phyloP scores from a whole-genome alignment of 2,113 vertebrate genomes.

The Epinephelus moara region DNA sequence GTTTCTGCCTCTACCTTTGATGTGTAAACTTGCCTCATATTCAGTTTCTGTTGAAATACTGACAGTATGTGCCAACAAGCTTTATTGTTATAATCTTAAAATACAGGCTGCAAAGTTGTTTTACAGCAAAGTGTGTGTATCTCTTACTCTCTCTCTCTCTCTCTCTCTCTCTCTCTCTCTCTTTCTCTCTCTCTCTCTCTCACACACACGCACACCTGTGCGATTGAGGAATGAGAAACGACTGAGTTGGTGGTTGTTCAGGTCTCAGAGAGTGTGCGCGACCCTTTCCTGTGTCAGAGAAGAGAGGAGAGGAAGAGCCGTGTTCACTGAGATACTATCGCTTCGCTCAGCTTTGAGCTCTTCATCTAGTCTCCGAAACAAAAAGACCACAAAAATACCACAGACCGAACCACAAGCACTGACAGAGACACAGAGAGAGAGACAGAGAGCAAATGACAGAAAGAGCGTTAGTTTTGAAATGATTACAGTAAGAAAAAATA shows the following conservation, averaged over 20 bases:
- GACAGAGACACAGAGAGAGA: constrained; percentile 32
- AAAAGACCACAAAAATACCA: constrained; percentile 84
- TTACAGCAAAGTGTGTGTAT: constrained; percentile 18
- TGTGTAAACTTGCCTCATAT: constrained; percentile 56
- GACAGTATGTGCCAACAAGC: background rate
- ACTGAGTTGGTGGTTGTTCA: constrained; percentile 65
- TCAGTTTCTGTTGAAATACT: constrained; percentile 59
- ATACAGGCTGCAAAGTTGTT: background rate
- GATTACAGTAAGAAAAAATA: background rate
- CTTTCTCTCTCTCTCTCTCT: background rate
- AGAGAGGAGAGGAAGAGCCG: constrained; percentile 31
- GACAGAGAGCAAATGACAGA: constrained; percentile 1
- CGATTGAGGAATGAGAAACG: constrained; percentile 32
- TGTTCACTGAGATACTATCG: constrained; percentile 71
- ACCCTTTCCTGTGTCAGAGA: constrained; percentile 79
- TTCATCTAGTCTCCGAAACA: constrained; percentile 78
- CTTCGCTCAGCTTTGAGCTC: constrained; percentile 76
- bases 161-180: no score
- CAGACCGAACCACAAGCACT: constrained; percentile 79
- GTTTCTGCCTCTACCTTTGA: constrained; percentile 64
- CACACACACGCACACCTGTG: constrained; percentile 56
- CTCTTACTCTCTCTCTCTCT: background rate
- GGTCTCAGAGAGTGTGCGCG: constrained; percentile 56
- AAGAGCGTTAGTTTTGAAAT: background rate
- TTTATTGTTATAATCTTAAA: constrained; percentile 6